Base-by-base conservation (phyloP, 2,888 invertebrate genomes). In the Drosophila colorata region DNA sequence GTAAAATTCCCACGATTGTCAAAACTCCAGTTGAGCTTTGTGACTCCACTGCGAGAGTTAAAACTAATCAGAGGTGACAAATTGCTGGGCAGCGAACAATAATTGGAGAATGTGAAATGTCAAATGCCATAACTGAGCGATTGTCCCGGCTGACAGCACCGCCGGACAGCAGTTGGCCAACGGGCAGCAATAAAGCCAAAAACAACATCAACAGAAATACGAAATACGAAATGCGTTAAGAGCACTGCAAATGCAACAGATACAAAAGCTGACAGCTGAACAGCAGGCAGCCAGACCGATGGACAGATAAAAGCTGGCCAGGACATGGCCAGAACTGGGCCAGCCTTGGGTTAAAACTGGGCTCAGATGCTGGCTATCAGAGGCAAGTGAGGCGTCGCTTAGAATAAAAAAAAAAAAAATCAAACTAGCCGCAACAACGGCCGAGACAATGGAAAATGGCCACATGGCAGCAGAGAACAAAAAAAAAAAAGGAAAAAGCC, bases 231-330 rank as follows among this genome's bases (percentile, higher is more conserved):
- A 55, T 68, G 58, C 58, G 71, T 70, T 59, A 74, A 73, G 69
- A 59, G 57, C 73, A 53, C 59, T 38, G 74, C 58, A 74, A 74
- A 70, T 70, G 74, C 74, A 74, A 74, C 74, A 74, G 74, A 74
- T 70, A 61, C 71, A 63, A 59, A 56, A 51, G 63, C 52, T 53
- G 69, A 75, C 66, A 59, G 55, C 41, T n/a, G 44, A 25, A 49
- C 37, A 23, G 38, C 0, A 47, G 40, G 2, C 35, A 23, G 20
- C 2, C 47, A 44, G 48, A 1, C 46, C 2, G 9, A 20, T 8
- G 33, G 23, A 31, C n/a, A 14, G 31, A 43, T n/a, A 57, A 31
- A 47, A 44, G 38, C 49, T 44, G 70, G 52, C 9, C 55, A 68
- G 52, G 49, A 51, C 40, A 57, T 37, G 51, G 35, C 28, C 23